These are phyloP conservation scores for Ascidia mentula DNA, from an alignment of 23 tunicate genomes.

Conservation along the genomic window DNA sequence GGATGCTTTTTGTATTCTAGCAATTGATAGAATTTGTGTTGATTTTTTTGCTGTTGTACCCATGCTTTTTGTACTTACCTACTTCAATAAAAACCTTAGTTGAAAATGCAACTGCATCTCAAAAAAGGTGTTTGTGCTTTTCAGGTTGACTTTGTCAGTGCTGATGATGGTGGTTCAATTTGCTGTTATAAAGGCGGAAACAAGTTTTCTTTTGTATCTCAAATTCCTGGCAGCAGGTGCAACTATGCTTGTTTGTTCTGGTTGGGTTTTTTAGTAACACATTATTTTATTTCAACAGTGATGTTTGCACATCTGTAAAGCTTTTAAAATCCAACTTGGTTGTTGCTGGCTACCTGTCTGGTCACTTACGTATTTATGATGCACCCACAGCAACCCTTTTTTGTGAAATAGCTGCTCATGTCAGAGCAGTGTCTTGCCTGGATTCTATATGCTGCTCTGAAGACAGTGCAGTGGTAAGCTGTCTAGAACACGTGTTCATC, in stretches of 20 bases:
- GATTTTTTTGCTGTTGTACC: no score
- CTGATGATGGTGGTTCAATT: conserved; percentile 70
- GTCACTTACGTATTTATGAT: conserved; percentile 60
- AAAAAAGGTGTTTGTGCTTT: no score
- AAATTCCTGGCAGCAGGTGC: conserved; percentile 46
- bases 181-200: conserved; percentile 34
- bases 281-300: conserved; percentile 10
- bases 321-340: conserved; percentile 33
- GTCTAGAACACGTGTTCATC: no score
- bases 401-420: conserved; percentile 65
- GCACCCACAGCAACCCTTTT: neutral
- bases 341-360: conserved; percentile 46
- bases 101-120: no score
- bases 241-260: no score
- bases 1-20: no score
- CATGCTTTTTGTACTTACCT: no score
- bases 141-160: conserved; percentile 63
- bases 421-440: conserved; percentile 55
- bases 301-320: conserved; percentile 55
- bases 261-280: neutral
- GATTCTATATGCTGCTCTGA: conserved; percentile 5
- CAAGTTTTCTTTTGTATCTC: conserved; percentile 24
- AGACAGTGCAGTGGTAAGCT: neutral
- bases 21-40: no score
- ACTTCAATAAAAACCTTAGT: no score